These are phyloP conservation scores for Heliocidaris tuberculata DNA, from an alignment of 35 echinoderm and acorn worm genomes.

Conservation along the genomic window DNA sequence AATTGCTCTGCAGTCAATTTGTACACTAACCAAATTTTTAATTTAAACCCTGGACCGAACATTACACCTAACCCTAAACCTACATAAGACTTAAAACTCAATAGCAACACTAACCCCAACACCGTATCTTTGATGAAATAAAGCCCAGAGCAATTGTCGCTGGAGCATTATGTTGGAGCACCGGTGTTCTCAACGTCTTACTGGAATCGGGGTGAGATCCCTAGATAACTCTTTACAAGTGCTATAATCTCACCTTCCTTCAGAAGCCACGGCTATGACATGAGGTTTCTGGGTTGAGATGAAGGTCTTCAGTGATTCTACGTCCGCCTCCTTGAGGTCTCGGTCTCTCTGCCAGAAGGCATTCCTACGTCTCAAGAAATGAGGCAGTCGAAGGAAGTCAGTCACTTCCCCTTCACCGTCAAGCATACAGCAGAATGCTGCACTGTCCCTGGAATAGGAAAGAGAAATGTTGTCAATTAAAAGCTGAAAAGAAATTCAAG, in stretches of 20 bases:
- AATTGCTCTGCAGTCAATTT: no score
- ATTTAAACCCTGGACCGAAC: no score
- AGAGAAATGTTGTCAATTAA: neutral
- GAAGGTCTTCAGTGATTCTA: conserved; percentile 85
- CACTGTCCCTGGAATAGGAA: conserved; percentile 54
- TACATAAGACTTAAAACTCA: no score
- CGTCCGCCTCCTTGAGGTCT: conserved; percentile 84
- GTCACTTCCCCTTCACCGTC: conserved; percentile 87
- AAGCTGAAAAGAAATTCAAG: neutral
- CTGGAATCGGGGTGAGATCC: no score
- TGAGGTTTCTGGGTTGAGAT: conserved; percentile 84
- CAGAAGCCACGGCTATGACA: conserved; percentile 83
- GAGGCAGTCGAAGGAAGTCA: conserved; percentile 89
- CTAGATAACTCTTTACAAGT: no score
- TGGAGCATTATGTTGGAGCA: no score
- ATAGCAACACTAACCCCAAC: no score
- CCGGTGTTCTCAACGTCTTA: no score
- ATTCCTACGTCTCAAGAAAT: conserved; percentile 69
- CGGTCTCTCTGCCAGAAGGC: conserved; percentile 77
- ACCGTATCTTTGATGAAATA: no score
- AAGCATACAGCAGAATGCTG: conserved; percentile 78
- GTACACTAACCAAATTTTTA: no score
- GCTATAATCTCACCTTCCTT: conserved; percentile 65
- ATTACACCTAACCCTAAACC: no score
- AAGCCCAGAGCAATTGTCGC: no score